phyloP scores from a whole-genome alignment of 37 sponge, comb jelly and placozoan genomes.

The Eunapius fragilis region DNA sequence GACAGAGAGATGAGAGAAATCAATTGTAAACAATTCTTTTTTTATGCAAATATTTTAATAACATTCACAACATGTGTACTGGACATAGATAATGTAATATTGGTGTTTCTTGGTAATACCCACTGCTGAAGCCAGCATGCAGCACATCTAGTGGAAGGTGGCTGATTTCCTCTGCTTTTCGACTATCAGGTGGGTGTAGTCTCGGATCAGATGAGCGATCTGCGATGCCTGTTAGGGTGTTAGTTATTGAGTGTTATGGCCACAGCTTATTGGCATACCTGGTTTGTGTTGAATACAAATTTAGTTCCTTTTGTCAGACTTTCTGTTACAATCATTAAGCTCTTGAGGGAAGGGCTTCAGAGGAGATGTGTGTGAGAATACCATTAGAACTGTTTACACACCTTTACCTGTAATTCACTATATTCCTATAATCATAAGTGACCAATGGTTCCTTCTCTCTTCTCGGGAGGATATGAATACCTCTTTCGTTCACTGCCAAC shows the following conservation, averaged over 20 bases:
- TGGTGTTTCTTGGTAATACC: background rate
- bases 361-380: background rate
- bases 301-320: conserved; percentile 93
- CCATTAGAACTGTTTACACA: background rate
- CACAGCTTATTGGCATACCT: conserved; percentile 47
- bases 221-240: conserved; percentile 79
- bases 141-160: background rate
- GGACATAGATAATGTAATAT: background rate
- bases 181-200: conserved; percentile 95
- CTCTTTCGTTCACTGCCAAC: conserved; percentile 89
- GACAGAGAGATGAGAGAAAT: no score
- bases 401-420: conserved; percentile 96
- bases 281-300: conserved; percentile 97
- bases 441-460: conserved; percentile 94
- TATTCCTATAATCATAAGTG: conserved; percentile 90
- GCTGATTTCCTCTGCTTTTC: conserved; percentile 68
- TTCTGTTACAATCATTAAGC: conserved; percentile 93
- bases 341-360: conserved; percentile 93
- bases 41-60: background rate
- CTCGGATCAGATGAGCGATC: conserved; percentile 94
- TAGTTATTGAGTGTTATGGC: background rate
- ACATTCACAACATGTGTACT: background rate
- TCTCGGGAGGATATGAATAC: conserved; percentile 89
- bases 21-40: background rate
- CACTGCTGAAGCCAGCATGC: background rate